Base-by-base conservation (phyloP, 92 coral and sea anemone genomes). In the Heliopora coerulea region DNA sequence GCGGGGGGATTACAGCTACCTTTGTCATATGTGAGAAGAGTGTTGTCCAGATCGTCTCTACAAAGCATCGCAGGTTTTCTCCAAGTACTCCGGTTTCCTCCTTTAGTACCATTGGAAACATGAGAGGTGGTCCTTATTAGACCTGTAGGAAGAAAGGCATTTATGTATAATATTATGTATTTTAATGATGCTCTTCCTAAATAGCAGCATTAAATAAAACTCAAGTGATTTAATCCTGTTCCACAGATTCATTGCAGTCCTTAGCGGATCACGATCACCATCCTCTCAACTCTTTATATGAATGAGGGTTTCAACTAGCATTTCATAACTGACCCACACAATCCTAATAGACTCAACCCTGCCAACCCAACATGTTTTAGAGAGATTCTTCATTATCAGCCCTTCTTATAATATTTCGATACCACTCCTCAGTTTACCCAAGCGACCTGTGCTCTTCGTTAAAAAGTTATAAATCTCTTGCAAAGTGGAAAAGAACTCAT, bases 351-450 rank as follows among this genome's bases (percentile, higher is more conserved):
- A 66, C 14, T 66, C 73, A 21, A 57, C 57, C 44, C 73, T 66
- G 21, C 73, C 73, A 29, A 66, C 44, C 57, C 73, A 66, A 21
- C 73, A 20, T 57, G 73, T 66, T 66, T 66, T 66, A n/a, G 73
- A 66, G 21, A 66, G 15, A 39, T 4, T 66, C 58, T 66, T 66
- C 56, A 65, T 65, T 7, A 65, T 42, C 54, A 65, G 56, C 32
- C 68, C 68, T 18, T 65, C 54, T 44, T 65, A 56, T 65, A 65
- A 65, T 34, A 19, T 56, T 40, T 66, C 73, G 44, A 66, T 66
- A 35, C 44, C 44, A 20, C 44, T 57, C 73, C 44, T 66, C 28
- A 66, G 57, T 66, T 66, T 66, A 48, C 57, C 73, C 9, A 66
- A 66, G 58, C 73, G 73, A 23, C 33, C 44, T 21, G 73, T 66